Evolutionary conservation across 2,113 vertebrate species (phyloP).

Genomic region (Nesogale talazaci): DNA sequence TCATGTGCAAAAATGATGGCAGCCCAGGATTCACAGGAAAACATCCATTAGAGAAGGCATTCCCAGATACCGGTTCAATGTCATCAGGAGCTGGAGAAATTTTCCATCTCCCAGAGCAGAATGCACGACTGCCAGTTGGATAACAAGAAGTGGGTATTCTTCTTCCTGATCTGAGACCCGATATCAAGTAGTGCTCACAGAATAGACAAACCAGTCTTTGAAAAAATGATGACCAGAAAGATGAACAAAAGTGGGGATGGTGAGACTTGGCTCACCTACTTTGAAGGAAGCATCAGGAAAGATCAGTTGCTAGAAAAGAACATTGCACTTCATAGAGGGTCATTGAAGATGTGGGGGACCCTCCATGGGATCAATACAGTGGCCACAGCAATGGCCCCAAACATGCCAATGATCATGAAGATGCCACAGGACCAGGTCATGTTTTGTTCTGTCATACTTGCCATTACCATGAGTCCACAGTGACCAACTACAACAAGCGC

Average conservation of each 20-base stretch:
- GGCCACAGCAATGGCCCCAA: not conserved
- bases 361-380: not conserved
- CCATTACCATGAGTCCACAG: not conserved
- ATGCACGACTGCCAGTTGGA: not conserved
- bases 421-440: not conserved
- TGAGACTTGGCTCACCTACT: not conserved
- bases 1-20: not conserved
- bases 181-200: not conserved
- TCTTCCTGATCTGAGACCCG: not conserved
- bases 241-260: not conserved
- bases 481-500: not conserved
- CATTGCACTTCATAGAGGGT: not conserved
- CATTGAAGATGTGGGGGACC: not conserved
- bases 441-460: not conserved
- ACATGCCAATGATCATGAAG: not conserved
- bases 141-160: not conserved
- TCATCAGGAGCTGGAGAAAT: not conserved
- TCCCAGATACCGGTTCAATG: not conserved
- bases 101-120: not conserved
- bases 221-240: not conserved
- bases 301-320: not conserved
- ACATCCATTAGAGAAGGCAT: not conserved
- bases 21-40: not conserved
- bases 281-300: not conserved
- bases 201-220: not conserved